Conservation (phyloP, 1,140 invertebrate species). For the Cydia splendana region DNA sequence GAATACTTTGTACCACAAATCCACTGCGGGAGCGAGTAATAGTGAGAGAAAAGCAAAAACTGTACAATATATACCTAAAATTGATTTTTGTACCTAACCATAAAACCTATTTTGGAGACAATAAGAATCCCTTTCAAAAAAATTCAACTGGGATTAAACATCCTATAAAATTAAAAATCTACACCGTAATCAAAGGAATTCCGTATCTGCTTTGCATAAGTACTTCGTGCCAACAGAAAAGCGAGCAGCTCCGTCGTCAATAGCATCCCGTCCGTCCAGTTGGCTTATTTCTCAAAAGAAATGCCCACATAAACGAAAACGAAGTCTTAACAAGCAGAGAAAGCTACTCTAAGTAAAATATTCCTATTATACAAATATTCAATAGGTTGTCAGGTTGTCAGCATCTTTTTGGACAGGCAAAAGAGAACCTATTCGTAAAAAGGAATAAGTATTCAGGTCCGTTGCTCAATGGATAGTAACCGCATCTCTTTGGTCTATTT, state of each 20-base stretch:
- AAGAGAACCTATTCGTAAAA: slow-evolving; percentile 1
- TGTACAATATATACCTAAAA: too few relatives aligned
- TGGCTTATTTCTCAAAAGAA: slow-evolving; percentile 16
- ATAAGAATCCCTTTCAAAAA: neutral
- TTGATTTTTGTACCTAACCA: too few relatives aligned
- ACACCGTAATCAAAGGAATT: too few relatives aligned
- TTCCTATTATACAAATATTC: slow-evolving; percentile 32
- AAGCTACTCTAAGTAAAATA: slow-evolving; percentile 8
- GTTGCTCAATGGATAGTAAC: slow-evolving; percentile 23
- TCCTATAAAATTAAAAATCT: too few relatives aligned
- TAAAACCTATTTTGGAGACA: neutral
- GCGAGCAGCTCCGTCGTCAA: neutral
- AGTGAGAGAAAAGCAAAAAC: too few relatives aligned
- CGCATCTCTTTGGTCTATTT: slow-evolving; percentile 46
- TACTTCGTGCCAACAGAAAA: neutral
- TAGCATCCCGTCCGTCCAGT: neutral
- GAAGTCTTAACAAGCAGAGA: neutral
- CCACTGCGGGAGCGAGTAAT: too few relatives aligned
- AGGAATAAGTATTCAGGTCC: slow-evolving; percentile 20
- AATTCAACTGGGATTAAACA: neutral
- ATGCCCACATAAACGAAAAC: slow-evolving; percentile 4
- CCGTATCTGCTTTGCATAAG: neutral
- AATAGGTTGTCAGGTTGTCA: slow-evolving; percentile 21
- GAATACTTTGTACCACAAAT: too few relatives aligned
- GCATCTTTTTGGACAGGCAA: neutral